These are phyloP conservation scores for Australoheros scitulus DNA, from an alignment of 2,113 vertebrate genomes.

Conservation along the genomic window DNA sequence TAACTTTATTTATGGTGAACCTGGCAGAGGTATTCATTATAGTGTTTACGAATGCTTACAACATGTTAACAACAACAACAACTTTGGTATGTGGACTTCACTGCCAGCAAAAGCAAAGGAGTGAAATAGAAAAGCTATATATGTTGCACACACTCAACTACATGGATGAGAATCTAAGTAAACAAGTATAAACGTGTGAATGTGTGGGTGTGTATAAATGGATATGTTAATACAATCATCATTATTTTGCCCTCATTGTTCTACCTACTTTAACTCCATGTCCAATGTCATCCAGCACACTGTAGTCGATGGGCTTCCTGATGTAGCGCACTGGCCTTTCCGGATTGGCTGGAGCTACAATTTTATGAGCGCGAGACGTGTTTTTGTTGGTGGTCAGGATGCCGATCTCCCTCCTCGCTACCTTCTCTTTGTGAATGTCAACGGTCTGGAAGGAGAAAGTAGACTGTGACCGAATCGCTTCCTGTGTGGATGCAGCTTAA, in stretches of 20 bases:
- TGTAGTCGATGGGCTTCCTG: slow-evolving; percentile 97
- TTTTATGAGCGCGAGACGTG: slow-evolving; percentile 95
- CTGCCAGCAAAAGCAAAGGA: neutral
- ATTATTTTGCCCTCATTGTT: neutral
- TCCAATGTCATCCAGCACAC: slow-evolving; percentile 93
- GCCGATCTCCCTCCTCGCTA: slow-evolving; percentile 97
- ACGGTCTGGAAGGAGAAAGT: slow-evolving; percentile 83
- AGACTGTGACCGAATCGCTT: neutral
- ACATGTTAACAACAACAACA: neutral
- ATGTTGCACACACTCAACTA: neutral
- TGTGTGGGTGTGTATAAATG: neutral
- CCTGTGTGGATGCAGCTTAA: neutral
- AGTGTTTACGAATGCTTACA: neutral
- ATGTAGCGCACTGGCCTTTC: slow-evolving; percentile 97
- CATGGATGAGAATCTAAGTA: neutral
- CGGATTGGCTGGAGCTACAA: slow-evolving; percentile 93
- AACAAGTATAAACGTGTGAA: neutral
- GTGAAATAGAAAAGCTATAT: neutral
- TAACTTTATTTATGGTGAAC: neutral
- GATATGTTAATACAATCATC: neutral
- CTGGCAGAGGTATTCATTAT: neutral
- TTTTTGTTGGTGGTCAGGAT: slow-evolving; percentile 99
- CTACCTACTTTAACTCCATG: slow-evolving; percentile 89
- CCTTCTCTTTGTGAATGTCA: slow-evolving; percentile 99
- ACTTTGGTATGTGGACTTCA: too few relatives aligned